These are phyloP conservation scores for Drosophila sproati DNA, from an alignment of 1,140 invertebrate species.

Conservation along the genomic window DNA sequence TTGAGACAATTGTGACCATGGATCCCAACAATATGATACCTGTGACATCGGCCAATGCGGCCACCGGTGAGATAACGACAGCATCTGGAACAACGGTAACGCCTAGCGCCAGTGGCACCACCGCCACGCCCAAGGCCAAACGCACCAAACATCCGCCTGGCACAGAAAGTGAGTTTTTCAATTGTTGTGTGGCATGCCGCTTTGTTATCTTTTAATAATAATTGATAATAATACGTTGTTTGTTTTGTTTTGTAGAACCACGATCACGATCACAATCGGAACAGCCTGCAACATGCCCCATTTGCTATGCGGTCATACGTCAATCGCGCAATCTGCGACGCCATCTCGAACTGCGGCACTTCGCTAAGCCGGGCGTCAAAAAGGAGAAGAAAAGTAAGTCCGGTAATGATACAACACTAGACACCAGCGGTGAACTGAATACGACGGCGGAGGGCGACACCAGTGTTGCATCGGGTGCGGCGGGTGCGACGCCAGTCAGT, in stretches of 20 bases:
- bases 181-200: neutral
- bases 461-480: slow-evolving; percentile 38
- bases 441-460: slow-evolving; percentile 67
- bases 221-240: neutral
- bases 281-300: slow-evolving; percentile 87
- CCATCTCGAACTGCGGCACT: slow-evolving; percentile 85
- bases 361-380: slow-evolving; percentile 84
- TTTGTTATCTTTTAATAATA: neutral
- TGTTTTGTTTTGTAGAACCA: slow-evolving; percentile 59
- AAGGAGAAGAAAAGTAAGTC: slow-evolving; percentile 85
- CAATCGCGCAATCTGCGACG: slow-evolving; percentile 87
- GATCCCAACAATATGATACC: slow-evolving; percentile 81
- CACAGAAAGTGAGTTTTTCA: slow-evolving; percentile 65
- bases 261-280: slow-evolving; percentile 87
- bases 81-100: slow-evolving; percentile 58
- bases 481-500: slow-evolving; percentile 43
- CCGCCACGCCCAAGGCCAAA: slow-evolving; percentile 68
- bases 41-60: slow-evolving; percentile 71
- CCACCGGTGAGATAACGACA: slow-evolving; percentile 72
- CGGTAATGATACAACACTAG: slow-evolving; percentile 67
- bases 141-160: slow-evolving; percentile 75
- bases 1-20: slow-evolving; percentile 82
- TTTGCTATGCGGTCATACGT: slow-evolving; percentile 87
- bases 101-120: slow-evolving; percentile 50
- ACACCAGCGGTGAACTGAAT: slow-evolving; percentile 64